Base-by-base conservation (phyloP, 2,797 vertebrate species). In the Triplophysa bombifrons region DNA sequence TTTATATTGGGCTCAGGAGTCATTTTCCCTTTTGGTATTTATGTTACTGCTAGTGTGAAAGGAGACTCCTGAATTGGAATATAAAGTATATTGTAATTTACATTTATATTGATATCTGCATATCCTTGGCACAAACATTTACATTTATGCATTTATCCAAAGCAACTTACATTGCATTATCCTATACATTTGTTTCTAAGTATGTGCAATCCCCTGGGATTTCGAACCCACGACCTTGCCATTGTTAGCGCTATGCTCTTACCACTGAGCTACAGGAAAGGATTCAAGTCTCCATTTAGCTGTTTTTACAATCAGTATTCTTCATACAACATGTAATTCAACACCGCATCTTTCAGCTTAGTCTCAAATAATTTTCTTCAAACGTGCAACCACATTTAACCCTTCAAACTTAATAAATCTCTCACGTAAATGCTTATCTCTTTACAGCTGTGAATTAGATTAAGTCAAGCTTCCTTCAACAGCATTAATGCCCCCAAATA, bases 1-100 rank as follows among this genome's bases (percentile, higher is more conserved):
- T 58, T 78, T 74, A n/a, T 81, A 81, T 63, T 66, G 75, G 4
- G 8, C 63, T 78, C 78, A 60, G 14, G 76, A 86, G 82, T 87
- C 83, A 79, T 84, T 44, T 72, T 78, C 65, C 85, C 79, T 85
- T 87, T 86, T 81, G 72, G 58, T 83, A 60, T 74, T 46, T 78
- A 81, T 82, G 74, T 72, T 88, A 73, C 81, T 14, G 2, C 74
- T 67, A n/a, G 56, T 67, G 44, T 38, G n/a, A 83, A 16, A 65
- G 69, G 77, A 22, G 53, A 73, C 11, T 46, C 10, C 44, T 46
- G 44, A 46, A 46, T 46, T 10, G 44, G 3, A 46, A 27, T 27
- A 30, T 61, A 16, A 0, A 61, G 13, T 61, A 30, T 61, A 27
- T 30, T 61, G 58, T 13, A 17, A 27, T 53, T 48, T 38, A 25